phyloP scores from a whole-genome alignment of 1,140 invertebrate species.

The Acromyrmex charruanus region DNA sequence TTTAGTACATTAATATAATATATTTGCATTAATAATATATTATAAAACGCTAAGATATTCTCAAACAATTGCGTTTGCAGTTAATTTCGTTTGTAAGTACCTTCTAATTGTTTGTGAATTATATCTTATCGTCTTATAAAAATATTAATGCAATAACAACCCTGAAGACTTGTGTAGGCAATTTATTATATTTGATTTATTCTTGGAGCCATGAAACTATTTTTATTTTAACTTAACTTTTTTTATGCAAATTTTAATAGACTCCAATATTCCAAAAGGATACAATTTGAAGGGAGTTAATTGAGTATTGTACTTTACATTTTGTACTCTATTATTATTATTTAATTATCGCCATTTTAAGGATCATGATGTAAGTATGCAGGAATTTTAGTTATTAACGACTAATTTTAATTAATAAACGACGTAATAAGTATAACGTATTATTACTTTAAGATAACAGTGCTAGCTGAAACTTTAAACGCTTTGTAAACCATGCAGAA shows the following conservation, averaged over 20 bases:
- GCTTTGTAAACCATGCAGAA: not conserved
- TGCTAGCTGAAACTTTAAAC: not conserved
- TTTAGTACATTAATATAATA: too few species aligned
- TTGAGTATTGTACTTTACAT: not conserved
- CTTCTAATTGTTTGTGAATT: too few species aligned
- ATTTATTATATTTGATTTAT: too few species aligned
- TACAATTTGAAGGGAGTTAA: not conserved
- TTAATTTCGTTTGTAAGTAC: too few species aligned
- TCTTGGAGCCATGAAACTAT: too few species aligned
- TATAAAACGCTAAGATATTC: too few species aligned
- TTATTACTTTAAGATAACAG: not conserved
- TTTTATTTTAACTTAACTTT: not conserved
- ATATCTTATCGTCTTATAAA: too few species aligned
- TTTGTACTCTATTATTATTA: not conserved
- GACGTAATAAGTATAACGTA: not conserved
- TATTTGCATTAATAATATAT: too few species aligned
- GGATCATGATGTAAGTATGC: not conserved
- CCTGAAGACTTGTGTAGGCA: too few species aligned
- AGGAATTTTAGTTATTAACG: too few species aligned
- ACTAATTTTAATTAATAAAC: not conserved
- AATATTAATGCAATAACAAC: too few species aligned
- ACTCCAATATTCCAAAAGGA: not conserved
- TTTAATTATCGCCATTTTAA: not conserved
- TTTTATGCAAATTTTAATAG: not conserved
- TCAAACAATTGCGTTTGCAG: too few species aligned